phyloP scores from a whole-genome alignment of 2,888 invertebrate species.

The Lydus trimaculatus region DNA sequence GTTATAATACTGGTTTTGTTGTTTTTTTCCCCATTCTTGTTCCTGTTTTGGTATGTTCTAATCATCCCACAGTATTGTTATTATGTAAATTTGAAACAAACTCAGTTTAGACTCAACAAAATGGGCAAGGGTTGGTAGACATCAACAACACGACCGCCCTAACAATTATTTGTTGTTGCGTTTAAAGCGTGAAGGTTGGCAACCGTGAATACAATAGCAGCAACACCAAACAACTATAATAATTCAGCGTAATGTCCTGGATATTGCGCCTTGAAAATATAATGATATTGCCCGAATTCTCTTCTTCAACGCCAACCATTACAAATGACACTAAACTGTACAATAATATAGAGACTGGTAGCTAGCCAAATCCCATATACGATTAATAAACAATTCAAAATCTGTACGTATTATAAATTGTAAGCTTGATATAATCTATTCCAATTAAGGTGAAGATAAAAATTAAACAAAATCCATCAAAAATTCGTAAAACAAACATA shows the following conservation, averaged over 20 bases:
- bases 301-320: constrained; percentile 7
- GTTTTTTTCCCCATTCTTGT: background rate
- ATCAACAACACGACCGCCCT: constrained; percentile 11
- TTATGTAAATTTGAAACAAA: constrained; percentile 44
- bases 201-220: constrained; percentile 38
- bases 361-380: background rate
- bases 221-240: constrained; percentile 39
- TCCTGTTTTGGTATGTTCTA: background rate
- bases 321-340: background rate
- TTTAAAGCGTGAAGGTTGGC: constrained; percentile 42
- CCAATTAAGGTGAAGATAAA: background rate
- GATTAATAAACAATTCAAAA: background rate
- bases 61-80: constrained; percentile 23
- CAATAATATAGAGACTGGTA: background rate
- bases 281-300: constrained; percentile 25
- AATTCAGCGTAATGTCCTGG: constrained; percentile 40
- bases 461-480: background rate
- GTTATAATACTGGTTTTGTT: background rate
- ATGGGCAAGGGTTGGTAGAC: constrained; percentile 32
- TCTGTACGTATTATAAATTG: background rate
- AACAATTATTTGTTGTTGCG: constrained; percentile 46
- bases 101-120: constrained; percentile 39
- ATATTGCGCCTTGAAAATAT: constrained; percentile 37
- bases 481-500: background rate
- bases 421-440: background rate